Base-by-base conservation (phyloP, 1,140 invertebrate species). In the Lasioglossum albipes region DNA sequence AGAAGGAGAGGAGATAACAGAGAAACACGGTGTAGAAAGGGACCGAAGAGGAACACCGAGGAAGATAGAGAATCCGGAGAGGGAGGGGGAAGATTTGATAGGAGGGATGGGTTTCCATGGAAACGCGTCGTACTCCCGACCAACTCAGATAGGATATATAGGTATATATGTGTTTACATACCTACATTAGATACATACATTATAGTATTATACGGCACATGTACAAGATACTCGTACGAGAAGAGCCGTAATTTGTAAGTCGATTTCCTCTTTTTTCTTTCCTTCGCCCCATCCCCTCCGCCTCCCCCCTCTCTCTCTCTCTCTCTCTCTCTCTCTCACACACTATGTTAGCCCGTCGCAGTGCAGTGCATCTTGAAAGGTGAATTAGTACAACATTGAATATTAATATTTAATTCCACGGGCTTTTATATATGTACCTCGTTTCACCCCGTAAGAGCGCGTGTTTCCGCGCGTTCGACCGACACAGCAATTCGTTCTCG, bases 31-130 rank as follows among this genome's bases (percentile, higher is more conserved):
- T 31, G 22, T 4, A 20, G 72, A 70, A 2, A 52, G 45, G 31
- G n/a, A 22, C 9, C 45, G 45, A 49, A 49, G 45, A 49, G 10
- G 13, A 49, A 49, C 9, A 7, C 59, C 31, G 27, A 54, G 52
- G 66, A 76, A 80, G 81, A 54, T 84, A 7, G 27, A 9, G 22
- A 9, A 18, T n/a, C 18, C 5, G 10, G 4, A 6, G 18, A 49
- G 16, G 31, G 61, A 45, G 61, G 54, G 45, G 45, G 69, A 59
- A 84, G 78, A 80, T 89, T 85, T 84, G 84, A 86, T 83, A 87
- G 84, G 84, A 86, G 88, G 85, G 90, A 88, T 87, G 82, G 81
- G 92, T 93, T 90, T 78, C 91, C 88, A 90, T 85, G 90, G 91
- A 87, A 91, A 93, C 92, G 87, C 89, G 90, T 90, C 87, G 87